Evolutionary conservation across 2,113 vertebrate genomes (phyloP).

Genomic region (Pimephales promelas): DNA sequence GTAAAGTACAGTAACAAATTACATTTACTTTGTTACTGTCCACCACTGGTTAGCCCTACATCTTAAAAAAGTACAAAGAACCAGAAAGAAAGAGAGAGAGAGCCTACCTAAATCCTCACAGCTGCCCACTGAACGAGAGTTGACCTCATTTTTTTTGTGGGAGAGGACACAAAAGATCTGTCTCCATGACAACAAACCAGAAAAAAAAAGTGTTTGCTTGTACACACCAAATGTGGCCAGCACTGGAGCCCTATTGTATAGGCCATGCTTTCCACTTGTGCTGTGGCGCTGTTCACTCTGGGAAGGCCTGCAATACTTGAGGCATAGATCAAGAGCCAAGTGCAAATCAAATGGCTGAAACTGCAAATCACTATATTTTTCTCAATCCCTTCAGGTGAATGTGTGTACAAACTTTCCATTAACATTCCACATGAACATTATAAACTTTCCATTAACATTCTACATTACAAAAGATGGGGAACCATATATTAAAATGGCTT

Average conservation of each 20-base stretch:
- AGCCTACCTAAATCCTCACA: constrained; percentile 38
- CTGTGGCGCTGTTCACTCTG: background rate
- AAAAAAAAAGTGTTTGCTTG: constrained; percentile 48
- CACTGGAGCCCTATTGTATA: constrained; percentile 36
- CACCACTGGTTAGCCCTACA: too few relatives aligned
- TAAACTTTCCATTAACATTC: too few relatives aligned
- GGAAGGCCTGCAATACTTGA: background rate
- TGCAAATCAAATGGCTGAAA: background rate
- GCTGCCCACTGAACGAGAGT: constrained; percentile 52
- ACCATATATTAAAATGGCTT: background rate
- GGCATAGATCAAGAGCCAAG: background rate
- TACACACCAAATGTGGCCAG: constrained; percentile 44
- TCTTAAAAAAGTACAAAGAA: constrained; percentile 13
- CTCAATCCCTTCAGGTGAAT: too few relatives aligned
- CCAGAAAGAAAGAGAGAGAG: constrained; percentile 24
- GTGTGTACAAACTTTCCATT: too few relatives aligned
- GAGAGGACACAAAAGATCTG: constrained; percentile 52
- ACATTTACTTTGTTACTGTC: too few relatives aligned
- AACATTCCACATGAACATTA: too few relatives aligned
- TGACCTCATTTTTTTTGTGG: constrained; percentile 53
- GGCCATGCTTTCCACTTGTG: constrained; percentile 24
- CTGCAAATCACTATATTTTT: background rate
- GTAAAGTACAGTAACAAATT: too few relatives aligned
- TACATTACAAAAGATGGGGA: background rate
- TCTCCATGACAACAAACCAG: constrained; percentile 56